phyloP scores from a whole-genome alignment of 2,888 invertebrate genomes.

The Sphaerophoria taeniata region DNA sequence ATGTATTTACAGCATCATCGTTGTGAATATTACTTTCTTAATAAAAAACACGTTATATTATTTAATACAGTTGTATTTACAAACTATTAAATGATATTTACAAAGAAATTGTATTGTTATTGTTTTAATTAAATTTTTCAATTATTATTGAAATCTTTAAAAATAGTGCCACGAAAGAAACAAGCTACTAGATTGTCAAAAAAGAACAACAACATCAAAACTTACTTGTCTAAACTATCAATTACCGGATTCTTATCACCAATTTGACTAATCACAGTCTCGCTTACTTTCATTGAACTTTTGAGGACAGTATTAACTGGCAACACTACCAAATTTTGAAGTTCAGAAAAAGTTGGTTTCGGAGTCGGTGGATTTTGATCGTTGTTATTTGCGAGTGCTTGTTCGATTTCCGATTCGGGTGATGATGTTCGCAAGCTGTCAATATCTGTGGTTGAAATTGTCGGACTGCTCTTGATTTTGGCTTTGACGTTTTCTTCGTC shows the following conservation, averaged over 20 bases:
- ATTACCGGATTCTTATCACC: neutral
- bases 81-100: too few species aligned
- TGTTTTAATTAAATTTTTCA: neutral
- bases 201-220: neutral
- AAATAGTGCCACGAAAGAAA: neutral
- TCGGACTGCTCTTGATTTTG: neutral
- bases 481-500: slow-evolving; percentile 4
- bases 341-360: slow-evolving; percentile 80
- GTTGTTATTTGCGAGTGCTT: slow-evolving; percentile 78
- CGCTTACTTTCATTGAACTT: neutral
- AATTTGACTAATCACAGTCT: neutral
- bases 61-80: too few species aligned
- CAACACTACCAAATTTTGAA: slow-evolving; percentile 76
- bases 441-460: slow-evolving; percentile 73
- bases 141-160: neutral
- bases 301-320: slow-evolving; percentile 6
- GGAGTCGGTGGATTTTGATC: slow-evolving; percentile 80
- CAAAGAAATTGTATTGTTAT: neutral
- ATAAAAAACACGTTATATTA: too few species aligned
- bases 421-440: slow-evolving; percentile 82
- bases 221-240: slow-evolving; percentile 37
- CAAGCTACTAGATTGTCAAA: neutral
- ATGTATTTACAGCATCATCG: too few species aligned
- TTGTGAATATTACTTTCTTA: too few species aligned
- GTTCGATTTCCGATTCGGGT: slow-evolving; percentile 82